phyloP scores from a whole-genome alignment of 2,888 invertebrate genomes.

The Netelia fuscicornis region DNA sequence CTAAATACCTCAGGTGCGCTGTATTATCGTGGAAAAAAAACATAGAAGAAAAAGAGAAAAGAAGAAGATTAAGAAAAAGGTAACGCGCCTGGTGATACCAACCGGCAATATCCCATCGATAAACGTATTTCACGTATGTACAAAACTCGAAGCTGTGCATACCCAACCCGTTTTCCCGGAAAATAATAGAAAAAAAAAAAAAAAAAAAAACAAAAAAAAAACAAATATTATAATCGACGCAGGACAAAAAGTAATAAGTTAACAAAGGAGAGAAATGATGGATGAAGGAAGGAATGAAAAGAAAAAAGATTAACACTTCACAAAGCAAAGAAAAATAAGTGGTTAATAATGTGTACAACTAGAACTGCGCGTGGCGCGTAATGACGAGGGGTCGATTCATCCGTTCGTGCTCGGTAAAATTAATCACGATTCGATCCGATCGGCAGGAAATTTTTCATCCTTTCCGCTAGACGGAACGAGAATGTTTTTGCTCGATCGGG shows the following conservation, averaged over 20 bases:
- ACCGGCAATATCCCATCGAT: slow-evolving; percentile 67
- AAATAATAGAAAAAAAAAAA: not conserved
- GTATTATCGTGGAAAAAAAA: slow-evolving; percentile 74
- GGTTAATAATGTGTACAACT: slow-evolving; percentile 57
- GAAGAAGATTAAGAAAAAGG: slow-evolving; percentile 28
- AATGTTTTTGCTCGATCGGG: slow-evolving; percentile 14
- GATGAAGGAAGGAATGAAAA: slow-evolving; percentile 25
- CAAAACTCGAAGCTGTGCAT: slow-evolving; percentile 69
- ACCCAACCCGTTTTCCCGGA: slow-evolving; percentile 56
- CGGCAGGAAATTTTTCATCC: slow-evolving; percentile 7
- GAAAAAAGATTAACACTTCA: slow-evolving; percentile 36
- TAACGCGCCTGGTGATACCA: slow-evolving; percentile 71
- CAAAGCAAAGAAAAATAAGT: slow-evolving; percentile 51
- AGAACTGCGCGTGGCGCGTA: slow-evolving; percentile 59
- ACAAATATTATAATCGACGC: slow-evolving; percentile 55
- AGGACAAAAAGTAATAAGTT: slow-evolving; percentile 41
- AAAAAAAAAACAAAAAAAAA: too few relatives aligned
- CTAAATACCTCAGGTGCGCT: slow-evolving; percentile 67
- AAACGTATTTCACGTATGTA: slow-evolving; percentile 68
- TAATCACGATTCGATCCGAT: slow-evolving; percentile 24
- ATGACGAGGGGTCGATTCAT: slow-evolving; percentile 56
- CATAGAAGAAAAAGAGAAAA: slow-evolving; percentile 59
- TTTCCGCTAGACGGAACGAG: not conserved
- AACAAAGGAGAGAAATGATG: slow-evolving; percentile 34
- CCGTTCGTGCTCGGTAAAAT: slow-evolving; percentile 44